Base-by-base conservation (phyloP, 2,888 invertebrate species). In the Parthenolecanium corni region DNA sequence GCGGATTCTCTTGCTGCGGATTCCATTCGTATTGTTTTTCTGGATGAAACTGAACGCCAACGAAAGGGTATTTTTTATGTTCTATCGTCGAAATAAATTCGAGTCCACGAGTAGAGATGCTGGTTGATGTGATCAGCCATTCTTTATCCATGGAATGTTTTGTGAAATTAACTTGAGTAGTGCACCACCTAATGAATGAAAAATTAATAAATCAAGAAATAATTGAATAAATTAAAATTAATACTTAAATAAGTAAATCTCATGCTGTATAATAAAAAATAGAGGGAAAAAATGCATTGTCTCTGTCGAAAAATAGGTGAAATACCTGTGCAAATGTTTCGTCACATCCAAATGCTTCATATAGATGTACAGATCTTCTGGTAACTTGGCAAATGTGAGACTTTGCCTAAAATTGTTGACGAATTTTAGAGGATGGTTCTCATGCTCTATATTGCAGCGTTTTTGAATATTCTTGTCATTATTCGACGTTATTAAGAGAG, bases 401-500 rank as follows among this genome's bases (percentile, higher is more conserved):
- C 56, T 56, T 4, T 44, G 1, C 1, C 23, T 6, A 23, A 16
- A 56, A 21, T 56, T 44, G 4, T 23, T 16, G 9, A n/a, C 1
- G 12, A 56, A 56, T 44, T 23, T 20, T 18, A 56, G 56, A 4
- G 56, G 56, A 21, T 44, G 24, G 12, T 56, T 42, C 21, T 44
- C 42, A 21, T 44, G 42, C 12, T n/a, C 12, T 20, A 56, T 25
- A 23, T 44, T 44, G 44, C 56, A 56, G 21, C 23, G 40, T 5
- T n/a, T 42, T 56, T 56, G 56, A 6, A 56, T 14, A 2, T 18
- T 11, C n/a, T 42, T 42, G 18, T 56, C 42, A 44, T 56, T 14
- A 12, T 56, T 56, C 16, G 23, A 14, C 11, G 42, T 21, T 65
- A 82, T 82, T 12, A 84, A 78, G 47, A 90, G 72, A 23, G 89